Base-by-base conservation (phyloP, 2,113 vertebrate species). In the Anseranas semipalmata region DNA sequence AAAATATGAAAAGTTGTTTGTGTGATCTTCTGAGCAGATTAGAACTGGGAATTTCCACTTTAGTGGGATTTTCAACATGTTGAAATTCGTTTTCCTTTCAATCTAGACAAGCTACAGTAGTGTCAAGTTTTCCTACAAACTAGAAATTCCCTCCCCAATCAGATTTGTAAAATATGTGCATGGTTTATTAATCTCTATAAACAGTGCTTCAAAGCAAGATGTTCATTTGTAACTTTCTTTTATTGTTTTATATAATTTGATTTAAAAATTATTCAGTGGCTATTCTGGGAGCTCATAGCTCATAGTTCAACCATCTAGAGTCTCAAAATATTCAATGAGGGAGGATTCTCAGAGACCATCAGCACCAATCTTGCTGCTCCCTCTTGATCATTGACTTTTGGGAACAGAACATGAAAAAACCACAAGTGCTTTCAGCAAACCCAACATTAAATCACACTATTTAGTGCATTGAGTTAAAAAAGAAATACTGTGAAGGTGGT, bases 11-110 rank as follows among this genome's bases (percentile, higher is more conserved):
- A 53, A 45, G 28, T 17, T 89, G 16, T 72, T 90, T 94, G 39
- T 83, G 45, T 73, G 68, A 86, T 93, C 53, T 88, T 94, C 79
- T 53, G 41, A 80, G 41, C 71, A 87, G 62, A 94, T 80, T 88
- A 88, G 45, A 90, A 90, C 39, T 45, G 35, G 55, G 79, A 83
- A 83, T 92, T 93, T 75, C n/a, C 20, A 62, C 48, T 86, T 90
- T 24, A 45, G 21, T 20, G 58, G 15, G 15, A 63, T 71, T 91
- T 93, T 85, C 5, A 9, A 60, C 28, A 33, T 41, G n/a, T 37
- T 83, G 53, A 88, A 90, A 76, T 94, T 85, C 0, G 10, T 88
- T 80, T 94, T 73, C 37, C 15, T 89, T 80, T 85, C 48, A 83
- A 25, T 62, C 32, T 82, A 73, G 22, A 67, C 75, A 90, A 92